These are phyloP conservation scores for Diaphora mendica DNA, from an alignment of 2,888 invertebrate genomes.

Conservation along the genomic window DNA sequence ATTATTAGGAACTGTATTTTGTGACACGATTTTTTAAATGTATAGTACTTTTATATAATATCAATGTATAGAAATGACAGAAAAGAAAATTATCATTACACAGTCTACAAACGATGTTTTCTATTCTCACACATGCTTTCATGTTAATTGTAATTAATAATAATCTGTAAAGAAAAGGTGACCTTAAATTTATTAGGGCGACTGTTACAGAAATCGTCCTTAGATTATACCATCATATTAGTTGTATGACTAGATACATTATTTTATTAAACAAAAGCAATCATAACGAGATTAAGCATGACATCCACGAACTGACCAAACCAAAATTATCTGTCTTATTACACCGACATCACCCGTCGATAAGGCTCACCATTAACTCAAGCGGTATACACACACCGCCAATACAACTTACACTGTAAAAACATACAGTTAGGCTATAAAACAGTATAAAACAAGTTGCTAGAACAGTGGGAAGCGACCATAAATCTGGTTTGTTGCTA, in stretches of 20 bases:
- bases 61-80: neutral
- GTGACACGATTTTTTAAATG: neutral
- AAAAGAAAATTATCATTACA: neutral
- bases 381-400: slow-evolving; percentile 33
- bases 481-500: slow-evolving; percentile 72
- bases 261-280: slow-evolving; percentile 5
- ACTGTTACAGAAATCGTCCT: neutral
- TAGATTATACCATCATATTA: neutral
- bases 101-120: no score
- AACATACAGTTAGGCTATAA: slow-evolving; percentile 51
- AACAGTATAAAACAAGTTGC: slow-evolving; percentile 47
- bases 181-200: neutral
- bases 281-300: slow-evolving; percentile 30
- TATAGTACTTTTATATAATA: no score
- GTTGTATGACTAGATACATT: neutral
- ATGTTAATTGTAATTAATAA: no score
- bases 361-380: slow-evolving; percentile 33
- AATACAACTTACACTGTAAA: slow-evolving; percentile 52
- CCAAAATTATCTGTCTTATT: slow-evolving; percentile 2
- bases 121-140: no score
- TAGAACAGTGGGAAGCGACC: slow-evolving; percentile 53
- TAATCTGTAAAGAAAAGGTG: neutral
- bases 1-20: neutral
- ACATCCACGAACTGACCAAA: slow-evolving; percentile 1
- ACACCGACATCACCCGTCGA: neutral